These are phyloP conservation scores for Orthonychiurus folsomi DNA, from an alignment of 2,888 invertebrate species.

Conservation along the genomic window DNA sequence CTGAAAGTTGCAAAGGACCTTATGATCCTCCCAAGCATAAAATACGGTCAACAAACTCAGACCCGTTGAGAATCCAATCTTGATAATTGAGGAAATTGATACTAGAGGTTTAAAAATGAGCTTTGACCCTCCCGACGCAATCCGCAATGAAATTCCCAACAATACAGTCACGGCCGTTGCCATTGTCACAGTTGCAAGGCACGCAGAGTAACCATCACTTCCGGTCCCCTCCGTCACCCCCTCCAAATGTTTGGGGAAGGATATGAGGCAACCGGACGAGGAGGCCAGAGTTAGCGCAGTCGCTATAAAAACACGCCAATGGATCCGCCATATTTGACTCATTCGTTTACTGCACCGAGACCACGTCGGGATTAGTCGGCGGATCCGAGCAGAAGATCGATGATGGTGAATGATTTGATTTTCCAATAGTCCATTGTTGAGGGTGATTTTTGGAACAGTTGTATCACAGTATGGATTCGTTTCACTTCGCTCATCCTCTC, in stretches of 20 bases:
- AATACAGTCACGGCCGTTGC: constrained; percentile 19
- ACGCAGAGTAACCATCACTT: constrained; percentile 30
- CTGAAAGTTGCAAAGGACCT: constrained; percentile 54
- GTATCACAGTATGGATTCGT: not conserved
- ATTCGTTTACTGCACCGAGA: not conserved
- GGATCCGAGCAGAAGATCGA: not conserved
- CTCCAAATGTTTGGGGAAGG: constrained; percentile 28
- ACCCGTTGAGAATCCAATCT: constrained; percentile 47
- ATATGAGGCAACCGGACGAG: constrained; percentile 22
- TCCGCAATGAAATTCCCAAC: not conserved
- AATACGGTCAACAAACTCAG: constrained; percentile 48
- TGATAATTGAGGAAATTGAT: constrained; percentile 45
- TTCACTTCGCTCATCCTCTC: not conserved
- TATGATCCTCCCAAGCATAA: constrained; percentile 49
- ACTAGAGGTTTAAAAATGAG: constrained; percentile 43
- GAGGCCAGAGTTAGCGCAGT: constrained; percentile 19
- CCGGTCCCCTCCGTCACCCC: constrained; percentile 11
- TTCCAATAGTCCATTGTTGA: not conserved
- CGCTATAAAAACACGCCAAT: constrained; percentile 18
- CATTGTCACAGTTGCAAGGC: constrained; percentile 20
- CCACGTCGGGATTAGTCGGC: not conserved
- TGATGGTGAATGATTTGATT: not conserved
- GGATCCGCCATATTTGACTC: constrained; percentile 15
- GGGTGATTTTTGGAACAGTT: not conserved
- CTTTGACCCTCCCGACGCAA: not conserved